Conservation (phyloP, 2,113 vertebrate genomes). For the Promerops cafer region DNA sequence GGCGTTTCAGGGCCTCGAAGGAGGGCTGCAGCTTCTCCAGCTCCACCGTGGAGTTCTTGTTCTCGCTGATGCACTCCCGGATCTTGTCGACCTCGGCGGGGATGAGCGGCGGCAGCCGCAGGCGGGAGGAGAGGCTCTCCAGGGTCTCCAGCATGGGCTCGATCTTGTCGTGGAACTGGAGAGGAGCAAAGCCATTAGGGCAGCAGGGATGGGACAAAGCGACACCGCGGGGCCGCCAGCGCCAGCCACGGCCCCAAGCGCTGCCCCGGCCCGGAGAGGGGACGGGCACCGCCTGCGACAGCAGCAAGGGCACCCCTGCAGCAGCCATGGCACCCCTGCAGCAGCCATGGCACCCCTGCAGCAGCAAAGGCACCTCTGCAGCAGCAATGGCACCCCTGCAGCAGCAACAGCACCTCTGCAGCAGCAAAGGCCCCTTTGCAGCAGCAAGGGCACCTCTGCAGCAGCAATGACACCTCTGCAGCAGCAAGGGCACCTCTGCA, state of each 20-base stretch:
- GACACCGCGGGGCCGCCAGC: accelerated
- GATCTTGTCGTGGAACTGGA: conserved; percentile 95
- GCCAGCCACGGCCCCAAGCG: neutral
- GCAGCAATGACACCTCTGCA: no score
- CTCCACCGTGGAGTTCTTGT: conserved; percentile 86
- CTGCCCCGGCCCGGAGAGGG: neutral
- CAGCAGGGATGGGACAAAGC: accelerated
- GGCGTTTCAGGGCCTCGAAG: conserved; percentile 87
- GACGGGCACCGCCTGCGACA: neutral
- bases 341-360: no score
- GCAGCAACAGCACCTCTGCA: no score
- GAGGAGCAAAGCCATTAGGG: neutral
- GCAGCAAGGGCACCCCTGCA: accelerated
- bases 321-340: no score
- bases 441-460: no score
- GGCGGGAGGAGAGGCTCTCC: conserved; percentile 85
- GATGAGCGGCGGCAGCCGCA: conserved; percentile 86
- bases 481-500: no score
- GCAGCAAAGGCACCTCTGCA: no score
- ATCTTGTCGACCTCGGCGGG: conserved; percentile 98
- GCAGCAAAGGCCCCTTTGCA: no score
- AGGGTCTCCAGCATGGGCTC: conserved; percentile 95
- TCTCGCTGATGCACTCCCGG: conserved; percentile 92
- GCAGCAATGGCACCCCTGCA: no score
- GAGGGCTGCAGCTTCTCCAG: conserved; percentile 96